A percentile compares a stretch with the other conserved stretches of the same genome.
These are phyloP conservation scores for Tetragonula clypearis DNA, from an alignment of 1,140 invertebrate genomes.

Conservation along the genomic window DNA sequence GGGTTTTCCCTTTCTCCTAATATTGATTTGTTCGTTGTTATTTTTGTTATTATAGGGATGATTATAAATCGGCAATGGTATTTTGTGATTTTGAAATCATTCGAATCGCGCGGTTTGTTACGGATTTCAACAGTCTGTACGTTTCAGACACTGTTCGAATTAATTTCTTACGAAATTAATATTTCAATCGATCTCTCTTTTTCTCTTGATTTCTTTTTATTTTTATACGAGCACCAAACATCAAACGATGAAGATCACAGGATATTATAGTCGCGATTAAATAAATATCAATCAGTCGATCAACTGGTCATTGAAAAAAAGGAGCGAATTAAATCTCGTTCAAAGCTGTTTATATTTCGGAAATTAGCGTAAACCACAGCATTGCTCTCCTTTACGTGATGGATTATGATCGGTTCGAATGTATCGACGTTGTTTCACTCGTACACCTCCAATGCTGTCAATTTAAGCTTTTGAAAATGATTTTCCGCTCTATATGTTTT, in stretches of 20 bases:
- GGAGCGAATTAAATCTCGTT: background rate
- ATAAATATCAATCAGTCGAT: background rate
- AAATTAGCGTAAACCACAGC: background rate
- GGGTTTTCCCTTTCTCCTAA: background rate
- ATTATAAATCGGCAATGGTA: too few relatives aligned
- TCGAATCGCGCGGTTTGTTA: too few relatives aligned
- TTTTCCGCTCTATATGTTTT: too few relatives aligned
- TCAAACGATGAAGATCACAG: background rate
- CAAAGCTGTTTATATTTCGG: background rate
- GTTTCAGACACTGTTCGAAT: too few relatives aligned
- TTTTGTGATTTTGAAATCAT: too few relatives aligned
- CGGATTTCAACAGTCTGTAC: too few relatives aligned
- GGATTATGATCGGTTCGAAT: background rate
- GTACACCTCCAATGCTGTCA: too few relatives aligned
- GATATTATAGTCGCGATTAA: background rate
- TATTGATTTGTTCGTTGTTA: background rate
- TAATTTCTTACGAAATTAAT: too few relatives aligned
- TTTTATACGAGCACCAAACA: background rate
- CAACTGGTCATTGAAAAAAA: background rate
- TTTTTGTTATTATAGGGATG: background rate
- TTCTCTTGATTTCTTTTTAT: too few relatives aligned
- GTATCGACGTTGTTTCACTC: background rate
- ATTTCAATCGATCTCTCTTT: background rate
- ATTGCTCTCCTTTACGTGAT: background rate
- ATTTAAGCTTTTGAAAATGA: background rate